Base-by-base conservation (phyloP, 2,113 vertebrate species). In the Ciconia boyciana region DNA sequence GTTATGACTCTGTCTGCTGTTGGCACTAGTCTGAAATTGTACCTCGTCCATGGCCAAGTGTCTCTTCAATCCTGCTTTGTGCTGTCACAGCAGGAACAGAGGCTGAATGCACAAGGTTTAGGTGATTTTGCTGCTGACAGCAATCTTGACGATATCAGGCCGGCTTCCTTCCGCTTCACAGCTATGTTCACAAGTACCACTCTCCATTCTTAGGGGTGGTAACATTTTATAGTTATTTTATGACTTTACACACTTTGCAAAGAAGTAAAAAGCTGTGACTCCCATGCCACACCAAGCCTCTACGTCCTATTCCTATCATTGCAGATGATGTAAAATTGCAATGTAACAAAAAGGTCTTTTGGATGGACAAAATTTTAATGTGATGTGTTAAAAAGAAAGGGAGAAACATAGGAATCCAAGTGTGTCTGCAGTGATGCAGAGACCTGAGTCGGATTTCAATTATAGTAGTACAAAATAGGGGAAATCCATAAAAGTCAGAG, bases 41-140 rank as follows among this genome's bases (percentile, higher is more conserved):
- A 29, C 87, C 49, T 89, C 2, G 19, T 93, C 91, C 87, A 93
- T 93, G 93, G 96, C 78, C 94, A 93, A 83, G 70, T 93, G 93
- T 95, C 70, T 95, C 90, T 96, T 96, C 93, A 95, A 90, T 97
- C 94, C 90, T 96, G 60, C 49, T 95, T 97, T 96, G 84, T 96
- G 93, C 96, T 96, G 93, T 95, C 90, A 83, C 94, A 96, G 96
- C 91, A 93, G 89, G 92, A 96, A 68, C 54, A 69, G 89, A 68
- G 93, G 87, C 81, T 91, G 87, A 94, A 80, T 46, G 90, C 70
- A 87, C 94, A 96, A 96, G 96, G 84, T 96, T 94, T 83, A 74
- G 74, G 66, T n/a, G 74, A 93, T 95, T 87, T 90, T 93, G 84
- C 49, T 87, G 62, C 61, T 79, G 81, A 79, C 89, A 93, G 87